Conservation (phyloP, 2,888 invertebrate species). For the Cheilosia vernalis region DNA sequence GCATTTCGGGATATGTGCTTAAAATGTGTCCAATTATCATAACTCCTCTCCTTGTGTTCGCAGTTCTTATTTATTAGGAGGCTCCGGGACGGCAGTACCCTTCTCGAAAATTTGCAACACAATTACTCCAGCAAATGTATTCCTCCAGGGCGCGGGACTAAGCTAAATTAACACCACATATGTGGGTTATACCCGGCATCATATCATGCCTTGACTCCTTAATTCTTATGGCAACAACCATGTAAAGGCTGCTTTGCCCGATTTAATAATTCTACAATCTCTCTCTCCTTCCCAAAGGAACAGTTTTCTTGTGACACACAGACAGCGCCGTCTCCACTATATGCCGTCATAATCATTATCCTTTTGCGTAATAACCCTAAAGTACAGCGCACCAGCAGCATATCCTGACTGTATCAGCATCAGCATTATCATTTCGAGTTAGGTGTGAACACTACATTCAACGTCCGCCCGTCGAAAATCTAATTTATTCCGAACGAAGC, state of each 20-base stretch:
- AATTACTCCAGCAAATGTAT: background rate
- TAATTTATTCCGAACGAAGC: slow-evolving; percentile 51
- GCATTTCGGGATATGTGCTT: too few species aligned
- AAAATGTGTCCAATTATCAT: background rate
- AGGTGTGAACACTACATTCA: slow-evolving; percentile 38
- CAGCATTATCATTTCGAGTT: slow-evolving; percentile 24
- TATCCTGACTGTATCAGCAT: slow-evolving; percentile 17
- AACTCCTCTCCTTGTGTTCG: background rate
- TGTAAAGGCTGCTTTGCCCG: background rate
- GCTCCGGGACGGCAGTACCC: background rate
- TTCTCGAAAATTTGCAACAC: background rate
- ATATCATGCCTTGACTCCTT: slow-evolving; percentile 24
- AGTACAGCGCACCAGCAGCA: slow-evolving; percentile 26
- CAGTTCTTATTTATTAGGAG: slow-evolving; percentile 3
- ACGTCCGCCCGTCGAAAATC: slow-evolving; percentile 18
- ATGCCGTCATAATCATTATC: slow-evolving; percentile 54
- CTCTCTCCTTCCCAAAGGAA: slow-evolving; percentile 24
- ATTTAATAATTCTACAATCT: slow-evolving; percentile 29
- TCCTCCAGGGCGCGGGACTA: background rate
- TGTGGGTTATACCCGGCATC: slow-evolving; percentile 27
- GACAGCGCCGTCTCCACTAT: slow-evolving; percentile 10
- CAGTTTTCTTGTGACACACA: slow-evolving; percentile 12
- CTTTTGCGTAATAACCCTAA: slow-evolving; percentile 50
- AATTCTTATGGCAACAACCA: slow-evolving; percentile 44
- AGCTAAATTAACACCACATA: slow-evolving; percentile 56